Base-by-base conservation (phyloP, 2,797 vertebrate species). In the Trematomus bernacchii region DNA sequence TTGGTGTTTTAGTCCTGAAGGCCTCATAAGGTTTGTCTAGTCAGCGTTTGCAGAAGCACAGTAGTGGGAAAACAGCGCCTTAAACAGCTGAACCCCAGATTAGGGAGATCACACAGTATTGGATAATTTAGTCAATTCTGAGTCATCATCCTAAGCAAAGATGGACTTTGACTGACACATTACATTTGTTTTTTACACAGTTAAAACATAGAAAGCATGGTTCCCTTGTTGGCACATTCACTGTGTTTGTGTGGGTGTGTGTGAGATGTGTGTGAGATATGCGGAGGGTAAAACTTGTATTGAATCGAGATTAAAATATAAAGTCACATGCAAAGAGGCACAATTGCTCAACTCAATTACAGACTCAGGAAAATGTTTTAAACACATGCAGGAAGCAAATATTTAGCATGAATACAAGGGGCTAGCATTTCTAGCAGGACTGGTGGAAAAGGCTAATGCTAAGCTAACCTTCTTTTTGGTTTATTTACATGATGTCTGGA, bases 1-100 rank as follows among this genome's bases (percentile, higher is more conserved):
- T 76, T 74, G 69, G 30, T 85, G 80, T 81, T 87, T 82, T 79
- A 86, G 89, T 67, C 71, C 27, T 69, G 60, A 85, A 71, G 48
- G 51, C 63, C 64, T 70, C 76, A 72, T 84, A 60, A 81, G 54
- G 0, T 67, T 12, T 71, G 68, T 66, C 33, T 23, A 0, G 48
- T 83, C 76, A 85, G 78, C 71, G 84, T 83, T 60, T 69, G 12
- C 58, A 75, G 60, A 80, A 52, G 43, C 37, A 46, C 42, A 69
- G 65, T 27, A 44, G 21, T 63, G 62, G 75, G 27, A 27, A 27
- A 27, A 27, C 27, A 27, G 27, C 27, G 27, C 27, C 4, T 27
- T 50, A 44, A 69, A 52, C 67, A 10, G 8, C 37, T 42, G 12
- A 48, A 18, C 43, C 3, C 10, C 37, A 47, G 59, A 47, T 21